phyloP scores from a whole-genome alignment of 2,113 vertebrate genomes.

The Mugil cephalus region DNA sequence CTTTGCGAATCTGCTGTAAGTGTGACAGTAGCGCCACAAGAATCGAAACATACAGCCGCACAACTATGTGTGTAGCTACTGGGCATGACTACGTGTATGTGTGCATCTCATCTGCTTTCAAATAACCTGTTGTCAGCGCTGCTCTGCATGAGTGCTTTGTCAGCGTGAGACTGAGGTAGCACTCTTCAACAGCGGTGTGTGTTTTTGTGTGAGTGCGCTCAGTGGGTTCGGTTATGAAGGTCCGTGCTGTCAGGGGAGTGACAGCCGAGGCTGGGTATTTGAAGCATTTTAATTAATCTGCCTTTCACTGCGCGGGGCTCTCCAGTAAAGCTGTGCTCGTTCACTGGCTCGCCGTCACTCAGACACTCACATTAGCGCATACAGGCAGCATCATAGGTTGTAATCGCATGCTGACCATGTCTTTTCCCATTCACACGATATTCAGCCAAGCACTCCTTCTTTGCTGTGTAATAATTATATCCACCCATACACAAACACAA shows the following conservation, averaged over 20 bases:
- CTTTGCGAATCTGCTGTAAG: no score
- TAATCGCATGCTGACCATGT: constrained; percentile 35
- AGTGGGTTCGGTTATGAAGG: constrained; percentile 38
- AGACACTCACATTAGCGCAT: constrained; percentile 1
- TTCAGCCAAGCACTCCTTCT: constrained; percentile 19
- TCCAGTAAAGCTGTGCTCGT: constrained; percentile 45
- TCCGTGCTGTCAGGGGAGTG: constrained; percentile 28
- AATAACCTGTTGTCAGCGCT: constrained; percentile 25
- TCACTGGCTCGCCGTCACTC: constrained; percentile 36
- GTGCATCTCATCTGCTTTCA: constrained; percentile 15
- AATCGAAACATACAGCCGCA: neutral
- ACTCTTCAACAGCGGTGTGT: constrained; percentile 3
- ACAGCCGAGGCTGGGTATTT: constrained; percentile 41
- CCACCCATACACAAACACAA: neutral
- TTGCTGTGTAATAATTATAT: neutral
- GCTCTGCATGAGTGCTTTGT: constrained; percentile 31
- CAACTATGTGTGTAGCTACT: neutral
- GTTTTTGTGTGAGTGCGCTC: constrained; percentile 9
- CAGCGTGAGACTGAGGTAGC: constrained; percentile 12
- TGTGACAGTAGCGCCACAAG: no score
- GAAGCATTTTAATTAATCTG: constrained; percentile 74
- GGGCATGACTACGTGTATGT: neutral
- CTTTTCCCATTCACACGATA: constrained; percentile 26
- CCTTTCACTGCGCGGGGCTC: constrained; percentile 50
- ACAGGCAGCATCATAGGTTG: constrained; percentile 1